phyloP scores from a whole-genome alignment of 2,113 vertebrate genomes.

The Nycticebus coucang region DNA sequence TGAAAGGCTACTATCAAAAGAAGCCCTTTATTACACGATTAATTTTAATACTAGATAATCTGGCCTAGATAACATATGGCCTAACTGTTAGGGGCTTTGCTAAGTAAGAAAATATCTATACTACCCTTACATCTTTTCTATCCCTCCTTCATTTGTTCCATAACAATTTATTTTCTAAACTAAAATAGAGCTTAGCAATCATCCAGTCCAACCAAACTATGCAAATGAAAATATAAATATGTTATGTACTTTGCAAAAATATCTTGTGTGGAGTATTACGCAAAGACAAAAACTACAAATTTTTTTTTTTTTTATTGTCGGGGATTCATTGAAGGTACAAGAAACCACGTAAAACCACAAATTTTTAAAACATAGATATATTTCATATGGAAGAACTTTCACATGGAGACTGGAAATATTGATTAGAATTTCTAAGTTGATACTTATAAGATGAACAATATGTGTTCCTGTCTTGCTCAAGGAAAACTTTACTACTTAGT shows the following conservation, averaged over 20 bases:
- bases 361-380: background rate
- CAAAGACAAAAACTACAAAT: background rate
- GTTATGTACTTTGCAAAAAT: background rate
- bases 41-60: constrained; percentile 17
- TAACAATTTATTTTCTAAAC: constrained; percentile 16
- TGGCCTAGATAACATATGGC: background rate
- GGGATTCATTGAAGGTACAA: too few species aligned
- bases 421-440: constrained; percentile 15
- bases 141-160: background rate
- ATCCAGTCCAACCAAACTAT: background rate
- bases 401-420: background rate
- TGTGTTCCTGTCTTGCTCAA: background rate
- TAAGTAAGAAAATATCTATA: constrained; percentile 13
- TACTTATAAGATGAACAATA: background rate
- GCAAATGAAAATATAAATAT: background rate
- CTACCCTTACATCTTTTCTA: constrained; percentile 8
- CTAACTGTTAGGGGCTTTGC: constrained; percentile 1
- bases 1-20: background rate
- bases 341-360: background rate
- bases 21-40: constrained; percentile 13
- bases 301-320: background rate
- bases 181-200: background rate
- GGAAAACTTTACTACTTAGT: background rate
- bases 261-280: background rate
- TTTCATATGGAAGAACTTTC: constrained; percentile 13